Evolutionary conservation across 2,888 invertebrate species (phyloP).

Genomic region (Agrilus mali): DNA sequence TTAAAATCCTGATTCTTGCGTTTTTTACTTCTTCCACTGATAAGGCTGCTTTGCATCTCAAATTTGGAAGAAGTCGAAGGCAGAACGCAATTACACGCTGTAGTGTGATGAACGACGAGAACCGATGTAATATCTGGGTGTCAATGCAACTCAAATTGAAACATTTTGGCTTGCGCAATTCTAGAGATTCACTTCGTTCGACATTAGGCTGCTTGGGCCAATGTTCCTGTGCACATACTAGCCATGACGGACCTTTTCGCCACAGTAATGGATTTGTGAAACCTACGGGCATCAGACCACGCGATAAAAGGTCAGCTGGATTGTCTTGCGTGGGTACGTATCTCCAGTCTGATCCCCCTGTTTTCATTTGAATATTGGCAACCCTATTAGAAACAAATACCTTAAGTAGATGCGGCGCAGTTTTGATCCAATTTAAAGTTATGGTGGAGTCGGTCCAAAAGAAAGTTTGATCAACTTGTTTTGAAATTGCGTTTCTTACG

Average conservation of each 20-base stretch:
- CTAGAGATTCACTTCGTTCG: too few relatives aligned
- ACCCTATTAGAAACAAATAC: slow-evolving; percentile 15
- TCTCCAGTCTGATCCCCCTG: slow-evolving; percentile 4
- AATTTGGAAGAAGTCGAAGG: slow-evolving; percentile 1
- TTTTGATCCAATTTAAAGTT: slow-evolving; percentile 17
- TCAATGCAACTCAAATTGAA: too few relatives aligned
- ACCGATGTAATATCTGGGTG: slow-evolving; percentile 4
- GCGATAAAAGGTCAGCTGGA: slow-evolving; percentile 8
- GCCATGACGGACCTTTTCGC: slow-evolving; percentile 5
- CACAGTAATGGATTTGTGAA: neutral
- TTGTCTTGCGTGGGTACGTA: slow-evolving; percentile 7
- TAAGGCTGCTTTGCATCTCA: too few relatives aligned
- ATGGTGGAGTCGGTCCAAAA: slow-evolving; percentile 20
- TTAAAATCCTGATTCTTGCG: too few relatives aligned
- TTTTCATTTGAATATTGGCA: slow-evolving; percentile 5
- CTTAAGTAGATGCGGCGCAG: slow-evolving; percentile 11
- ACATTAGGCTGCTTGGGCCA: too few relatives aligned
- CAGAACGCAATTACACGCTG: slow-evolving; percentile 4
- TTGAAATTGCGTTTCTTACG: neutral
- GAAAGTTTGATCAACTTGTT: slow-evolving; percentile 2
- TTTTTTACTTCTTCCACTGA: too few relatives aligned
- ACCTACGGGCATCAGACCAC: slow-evolving; percentile 2
- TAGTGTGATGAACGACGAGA: slow-evolving; percentile 6
- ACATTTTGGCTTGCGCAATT: too few relatives aligned
- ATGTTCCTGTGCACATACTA: too few relatives aligned